Conservation (phyloP, 2,888 invertebrate genomes). For the Orthosia gothica region DNA sequence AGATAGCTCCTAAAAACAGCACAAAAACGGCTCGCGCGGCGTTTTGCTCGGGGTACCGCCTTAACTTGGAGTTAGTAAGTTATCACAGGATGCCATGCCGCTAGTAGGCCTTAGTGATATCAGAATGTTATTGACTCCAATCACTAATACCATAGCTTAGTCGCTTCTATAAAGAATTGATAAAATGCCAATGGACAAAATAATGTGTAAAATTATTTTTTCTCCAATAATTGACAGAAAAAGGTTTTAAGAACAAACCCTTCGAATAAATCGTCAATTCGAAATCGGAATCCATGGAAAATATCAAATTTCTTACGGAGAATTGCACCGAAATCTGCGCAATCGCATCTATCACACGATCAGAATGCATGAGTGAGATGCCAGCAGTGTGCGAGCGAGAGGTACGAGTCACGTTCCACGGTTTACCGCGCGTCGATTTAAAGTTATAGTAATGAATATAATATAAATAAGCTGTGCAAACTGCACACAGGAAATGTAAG, state of each 20-base stretch:
- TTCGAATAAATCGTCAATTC: slow-evolving; percentile 49
- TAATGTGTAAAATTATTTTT: background rate
- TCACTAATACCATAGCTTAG: background rate
- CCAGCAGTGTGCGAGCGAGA: slow-evolving; percentile 62
- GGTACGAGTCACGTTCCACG: slow-evolving; percentile 73
- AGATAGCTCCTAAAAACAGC: too few species aligned
- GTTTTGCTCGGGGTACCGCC: too few species aligned
- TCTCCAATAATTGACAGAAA: slow-evolving; percentile 6
- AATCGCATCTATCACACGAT: slow-evolving; percentile 67
- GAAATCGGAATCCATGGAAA: slow-evolving; percentile 44
- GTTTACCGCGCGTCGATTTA: slow-evolving; percentile 81
- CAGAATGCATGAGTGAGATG: slow-evolving; percentile 60
- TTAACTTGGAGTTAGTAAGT: too few species aligned
- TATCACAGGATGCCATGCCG: too few species aligned
- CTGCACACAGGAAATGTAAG: slow-evolving; percentile 53
- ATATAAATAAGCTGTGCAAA: slow-evolving; percentile 81
- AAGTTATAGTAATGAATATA: slow-evolving; percentile 83
- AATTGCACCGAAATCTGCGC: slow-evolving; percentile 64
- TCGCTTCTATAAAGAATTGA: too few species aligned
- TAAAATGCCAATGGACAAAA: background rate
- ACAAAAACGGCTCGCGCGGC: too few species aligned
- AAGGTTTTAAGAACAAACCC: slow-evolving; percentile 10
- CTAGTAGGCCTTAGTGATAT: too few species aligned
- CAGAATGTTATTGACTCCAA: too few species aligned
- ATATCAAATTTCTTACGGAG: slow-evolving; percentile 66